phyloP scores from a whole-genome alignment of 1,140 invertebrate genomes.

The Calosoma granatense region DNA sequence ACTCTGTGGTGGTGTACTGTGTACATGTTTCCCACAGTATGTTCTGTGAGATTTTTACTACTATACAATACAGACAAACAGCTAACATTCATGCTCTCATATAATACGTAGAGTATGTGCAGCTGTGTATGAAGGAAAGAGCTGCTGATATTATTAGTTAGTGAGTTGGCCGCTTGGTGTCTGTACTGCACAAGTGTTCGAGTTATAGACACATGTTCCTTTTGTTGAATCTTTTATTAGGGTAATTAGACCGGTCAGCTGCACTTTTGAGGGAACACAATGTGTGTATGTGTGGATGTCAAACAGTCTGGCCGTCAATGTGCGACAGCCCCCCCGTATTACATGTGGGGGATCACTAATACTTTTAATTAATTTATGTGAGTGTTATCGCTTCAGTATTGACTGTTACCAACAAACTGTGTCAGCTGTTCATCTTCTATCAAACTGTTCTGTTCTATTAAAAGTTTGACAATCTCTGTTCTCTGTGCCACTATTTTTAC shows the following conservation, averaged over 20 bases:
- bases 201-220: slow-evolving; percentile 15
- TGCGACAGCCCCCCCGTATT: not conserved
- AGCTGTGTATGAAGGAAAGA: no score
- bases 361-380: slow-evolving; percentile 19
- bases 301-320: not conserved
- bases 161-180: not conserved
- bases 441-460: not conserved
- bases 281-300: slow-evolving; percentile 9
- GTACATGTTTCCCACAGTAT: not conserved
- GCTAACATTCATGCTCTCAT: no score
- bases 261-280: slow-evolving; percentile 17
- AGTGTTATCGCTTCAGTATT: slow-evolving; percentile 13
- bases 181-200: slow-evolving; percentile 19
- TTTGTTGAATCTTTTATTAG: slow-evolving; percentile 11
- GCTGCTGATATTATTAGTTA: not conserved
- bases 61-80: not conserved
- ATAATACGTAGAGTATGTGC: not conserved
- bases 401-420: not conserved
- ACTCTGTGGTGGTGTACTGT: not conserved
- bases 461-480: not conserved
- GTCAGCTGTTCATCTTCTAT: not conserved
- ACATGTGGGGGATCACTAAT: not conserved
- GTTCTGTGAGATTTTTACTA: not conserved
- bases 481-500: not conserved
- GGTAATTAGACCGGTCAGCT: slow-evolving; percentile 22